A percentile compares a stretch with the other conserved stretches of the same genome.
phyloP scores from a whole-genome alignment of 1,140 invertebrate genomes.

The Aphaenogaster ashmeadi region DNA sequence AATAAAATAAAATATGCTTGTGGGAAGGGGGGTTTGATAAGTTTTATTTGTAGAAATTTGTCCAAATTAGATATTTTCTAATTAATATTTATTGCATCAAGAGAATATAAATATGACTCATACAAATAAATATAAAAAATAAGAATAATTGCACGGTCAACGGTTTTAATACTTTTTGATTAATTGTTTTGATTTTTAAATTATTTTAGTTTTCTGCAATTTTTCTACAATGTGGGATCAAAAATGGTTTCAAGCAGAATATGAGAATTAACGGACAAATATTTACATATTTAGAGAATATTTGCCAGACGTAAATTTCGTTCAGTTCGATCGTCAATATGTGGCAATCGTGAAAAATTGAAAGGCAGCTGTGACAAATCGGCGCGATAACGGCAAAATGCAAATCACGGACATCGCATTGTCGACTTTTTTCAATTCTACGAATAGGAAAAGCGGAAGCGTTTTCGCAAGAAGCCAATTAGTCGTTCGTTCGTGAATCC shows the following conservation, averaged over 20 bases:
- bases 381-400: conserved; percentile 62
- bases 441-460: conserved; percentile 56
- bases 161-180: background rate
- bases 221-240: background rate
- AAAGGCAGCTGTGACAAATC: conserved; percentile 66
- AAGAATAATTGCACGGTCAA: background rate
- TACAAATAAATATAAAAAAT: background rate
- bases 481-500: conserved; percentile 34
- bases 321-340: conserved; percentile 18
- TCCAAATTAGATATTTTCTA: background rate
- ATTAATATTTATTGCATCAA: background rate
- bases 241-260: background rate
- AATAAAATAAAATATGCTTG: background rate
- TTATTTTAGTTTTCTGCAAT: background rate
- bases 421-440: conserved; percentile 45
- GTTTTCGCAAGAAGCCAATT: conserved; percentile 61
- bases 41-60: background rate
- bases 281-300: conserved; percentile 34
- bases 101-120: background rate
- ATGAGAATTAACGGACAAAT: conserved; percentile 1
- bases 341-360: conserved; percentile 54
- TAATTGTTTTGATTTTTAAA: background rate
- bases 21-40: background rate
- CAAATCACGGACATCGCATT: conserved; percentile 60
- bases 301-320: conserved; percentile 22